Evolutionary conservation across 2,797 vertebrate species (phyloP).

Genomic region (Enteromius mattozi): DNA sequence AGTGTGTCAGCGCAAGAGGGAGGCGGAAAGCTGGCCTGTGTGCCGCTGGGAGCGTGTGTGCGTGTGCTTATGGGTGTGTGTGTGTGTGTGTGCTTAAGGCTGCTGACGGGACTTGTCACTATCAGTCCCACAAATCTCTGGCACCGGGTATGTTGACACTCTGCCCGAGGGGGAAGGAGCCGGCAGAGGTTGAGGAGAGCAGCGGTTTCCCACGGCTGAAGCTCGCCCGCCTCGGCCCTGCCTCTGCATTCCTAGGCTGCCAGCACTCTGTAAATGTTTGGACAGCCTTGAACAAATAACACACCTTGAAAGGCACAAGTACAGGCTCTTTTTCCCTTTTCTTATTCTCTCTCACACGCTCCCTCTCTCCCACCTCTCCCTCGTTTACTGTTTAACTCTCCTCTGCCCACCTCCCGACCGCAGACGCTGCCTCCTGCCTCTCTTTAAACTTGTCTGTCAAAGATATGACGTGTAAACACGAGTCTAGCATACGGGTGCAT

Average conservation of each 20-base stretch:
- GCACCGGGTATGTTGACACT: slow-evolving; percentile 90
- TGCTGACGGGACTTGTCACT: slow-evolving; percentile 90
- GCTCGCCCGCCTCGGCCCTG: slow-evolving; percentile 81
- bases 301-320: slow-evolving; percentile 95
- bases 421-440: slow-evolving; percentile 56
- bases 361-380: slow-evolving; percentile 51
- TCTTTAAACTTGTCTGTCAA: slow-evolving; percentile 59
- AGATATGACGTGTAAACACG: slow-evolving; percentile 53
- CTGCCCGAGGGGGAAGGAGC: slow-evolving; percentile 87
- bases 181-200: slow-evolving; percentile 92
- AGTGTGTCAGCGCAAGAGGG: slow-evolving; percentile 75
- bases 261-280: slow-evolving; percentile 96
- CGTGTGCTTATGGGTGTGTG: slow-evolving; percentile 44
- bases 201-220: slow-evolving; percentile 93
- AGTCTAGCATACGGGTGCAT: slow-evolving; percentile 51
- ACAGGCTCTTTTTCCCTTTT: slow-evolving; percentile 71
- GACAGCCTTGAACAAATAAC: slow-evolving; percentile 97
- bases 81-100: slow-evolving; percentile 60
- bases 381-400: slow-evolving; percentile 39
- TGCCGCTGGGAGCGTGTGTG: slow-evolving; percentile 69
- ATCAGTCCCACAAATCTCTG: slow-evolving; percentile 92
- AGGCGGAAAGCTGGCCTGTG: slow-evolving; percentile 75
- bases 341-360: slow-evolving; percentile 51
- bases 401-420: slow-evolving; percentile 52
- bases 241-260: slow-evolving; percentile 92